Evolutionary conservation across 2,888 invertebrate genomes (phyloP), one percentile per base, ranked within the genome.

Genomic region (Caenorhabditis angaria): DNA sequence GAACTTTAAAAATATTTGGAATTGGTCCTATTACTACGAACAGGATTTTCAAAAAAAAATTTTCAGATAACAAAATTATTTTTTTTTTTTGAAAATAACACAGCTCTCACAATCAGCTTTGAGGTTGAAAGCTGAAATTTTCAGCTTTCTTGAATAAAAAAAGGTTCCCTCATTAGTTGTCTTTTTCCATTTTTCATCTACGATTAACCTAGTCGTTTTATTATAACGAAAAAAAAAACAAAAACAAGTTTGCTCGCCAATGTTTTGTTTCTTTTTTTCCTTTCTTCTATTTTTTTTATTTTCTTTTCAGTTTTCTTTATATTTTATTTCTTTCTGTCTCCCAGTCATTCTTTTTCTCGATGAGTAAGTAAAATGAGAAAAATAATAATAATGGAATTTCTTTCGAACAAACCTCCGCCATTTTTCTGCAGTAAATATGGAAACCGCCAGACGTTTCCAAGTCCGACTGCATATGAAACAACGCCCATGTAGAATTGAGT

Each of bases 371-470:
- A 59, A 18, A 47, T 18, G 20, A 60, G 28, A 41, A 27, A 59
- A 64, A 27, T 8, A 28, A 25, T 32, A 35, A 25, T 65, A 12
- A 56, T 22, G 25, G 14, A 28, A 51, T 2, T 53, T 51, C 14
- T 32, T 55, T 14, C 29, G 50, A 1, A 73, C 88, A 73, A 87
- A 94, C 94, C 95, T 65, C 95, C 95, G 0, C 95, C 95, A 62
- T 84, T 84, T 88, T 95, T 95, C 88, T 95, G 95, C 0, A 95
- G 94, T 78, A 95, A 90, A 89, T 95, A 95, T 0, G 95, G 95
- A 89, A 95, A 95, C 80, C 95, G 91, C 95, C 95, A 95, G 0
- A 95, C 95, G 87, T 95, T 95, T 5, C 95, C 95, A 51, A 95
- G 90, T 0, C 95, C 95, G 1, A 95, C 95, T 5, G 95, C 95